Evolutionary conservation across 2,888 invertebrate species (phyloP).

Genomic region (Oxystoma pomonae): DNA sequence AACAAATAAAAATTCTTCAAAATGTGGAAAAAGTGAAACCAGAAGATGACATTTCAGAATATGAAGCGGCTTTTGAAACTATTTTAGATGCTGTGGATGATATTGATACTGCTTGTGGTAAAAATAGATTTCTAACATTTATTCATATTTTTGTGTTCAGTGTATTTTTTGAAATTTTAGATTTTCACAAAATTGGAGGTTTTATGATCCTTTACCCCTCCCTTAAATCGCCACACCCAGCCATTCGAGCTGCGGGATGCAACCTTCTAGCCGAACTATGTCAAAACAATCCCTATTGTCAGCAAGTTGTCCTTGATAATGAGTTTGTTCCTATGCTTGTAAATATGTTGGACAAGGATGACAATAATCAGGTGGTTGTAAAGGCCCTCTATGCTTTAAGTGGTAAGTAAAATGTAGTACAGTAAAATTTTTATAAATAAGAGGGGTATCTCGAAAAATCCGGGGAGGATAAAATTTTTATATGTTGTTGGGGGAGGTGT

Average conservation of each 20-base stretch:
- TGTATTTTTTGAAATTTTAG: constrained; percentile 45
- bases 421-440: too few species aligned
- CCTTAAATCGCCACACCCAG: constrained; percentile 57
- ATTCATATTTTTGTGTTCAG: background rate
- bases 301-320: constrained; percentile 62
- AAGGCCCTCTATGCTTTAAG: constrained; percentile 78
- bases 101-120: constrained; percentile 77
- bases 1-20: constrained; percentile 57
- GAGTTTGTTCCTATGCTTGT: constrained; percentile 63
- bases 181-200: constrained; percentile 82
- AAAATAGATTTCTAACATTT: constrained; percentile 16
- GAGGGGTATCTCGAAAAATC: too few species aligned
- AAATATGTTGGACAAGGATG: constrained; percentile 53
- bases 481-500: too few species aligned
- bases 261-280: constrained; percentile 71
- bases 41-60: constrained; percentile 55
- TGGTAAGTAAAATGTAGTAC: too few species aligned
- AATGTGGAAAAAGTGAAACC: constrained; percentile 48
- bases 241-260: constrained; percentile 61
- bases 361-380: constrained; percentile 57
- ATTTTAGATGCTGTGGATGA: constrained; percentile 68
- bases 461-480: too few species aligned
- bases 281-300: constrained; percentile 85
- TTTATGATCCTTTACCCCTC: constrained; percentile 68
- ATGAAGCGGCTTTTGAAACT: constrained; percentile 61